phyloP scores from a whole-genome alignment of 2,797 vertebrate species.

The Sebastes variabilis region DNA sequence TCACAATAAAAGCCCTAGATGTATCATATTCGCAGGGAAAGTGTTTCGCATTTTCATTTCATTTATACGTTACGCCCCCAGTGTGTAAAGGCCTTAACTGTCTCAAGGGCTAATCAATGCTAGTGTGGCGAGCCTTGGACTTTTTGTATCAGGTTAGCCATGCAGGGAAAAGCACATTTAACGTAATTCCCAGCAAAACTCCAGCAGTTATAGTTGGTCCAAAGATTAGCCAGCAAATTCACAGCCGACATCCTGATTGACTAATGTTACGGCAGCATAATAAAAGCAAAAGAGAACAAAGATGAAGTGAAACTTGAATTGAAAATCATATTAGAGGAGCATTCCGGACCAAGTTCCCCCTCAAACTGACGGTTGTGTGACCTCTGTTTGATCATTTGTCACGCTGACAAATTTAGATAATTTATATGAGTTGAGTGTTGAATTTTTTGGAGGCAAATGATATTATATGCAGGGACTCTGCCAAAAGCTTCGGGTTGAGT shows the following conservation, averaged over 20 bases:
- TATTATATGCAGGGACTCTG: conserved; percentile 36
- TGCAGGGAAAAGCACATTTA: not conserved
- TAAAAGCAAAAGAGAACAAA: not conserved
- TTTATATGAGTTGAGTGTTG: conserved; percentile 31
- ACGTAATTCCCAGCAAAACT: not conserved
- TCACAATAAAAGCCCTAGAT: too few species aligned
- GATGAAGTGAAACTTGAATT: conserved; percentile 11
- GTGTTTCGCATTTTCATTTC: too few species aligned
- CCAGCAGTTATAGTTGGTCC: not conserved
- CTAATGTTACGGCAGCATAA: not conserved
- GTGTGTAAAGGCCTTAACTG: not conserved
- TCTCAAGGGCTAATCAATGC: not conserved
- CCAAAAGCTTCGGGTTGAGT: conserved; percentile 34
- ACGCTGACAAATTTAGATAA: conserved; percentile 28
- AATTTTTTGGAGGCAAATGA: conserved; percentile 37
- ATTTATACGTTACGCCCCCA: too few species aligned
- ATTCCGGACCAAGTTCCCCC: not conserved
- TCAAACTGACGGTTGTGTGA: conserved; percentile 14
- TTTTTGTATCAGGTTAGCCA: not conserved
- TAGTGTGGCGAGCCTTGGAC: not conserved
- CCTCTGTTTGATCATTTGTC: conserved; percentile 30
- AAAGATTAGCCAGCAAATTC: not conserved
- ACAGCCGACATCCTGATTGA: not conserved
- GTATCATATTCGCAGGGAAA: too few species aligned
- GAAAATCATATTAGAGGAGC: conserved; percentile 2